Conservation (phyloP, 2,113 vertebrate genomes). For the Numida meleagris region DNA sequence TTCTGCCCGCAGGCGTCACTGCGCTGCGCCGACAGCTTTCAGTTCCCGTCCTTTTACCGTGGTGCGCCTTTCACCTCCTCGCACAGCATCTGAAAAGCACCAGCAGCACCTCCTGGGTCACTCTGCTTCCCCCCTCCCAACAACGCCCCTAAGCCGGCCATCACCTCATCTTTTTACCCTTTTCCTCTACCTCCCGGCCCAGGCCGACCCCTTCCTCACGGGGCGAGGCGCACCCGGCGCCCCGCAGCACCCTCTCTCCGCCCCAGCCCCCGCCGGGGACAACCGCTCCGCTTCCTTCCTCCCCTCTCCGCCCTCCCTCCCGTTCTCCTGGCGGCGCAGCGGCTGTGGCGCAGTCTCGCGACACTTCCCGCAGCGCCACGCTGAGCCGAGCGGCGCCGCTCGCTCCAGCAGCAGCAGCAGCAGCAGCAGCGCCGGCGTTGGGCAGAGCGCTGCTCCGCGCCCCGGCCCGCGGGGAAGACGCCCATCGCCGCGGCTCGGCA, state of each 20-base stretch:
- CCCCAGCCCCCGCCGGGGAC: no score
- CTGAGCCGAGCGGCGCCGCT: neutral
- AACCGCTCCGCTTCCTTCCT: no score
- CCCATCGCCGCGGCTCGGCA: neutral
- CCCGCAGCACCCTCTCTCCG: no score
- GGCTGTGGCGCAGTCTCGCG: conserved; percentile 40
- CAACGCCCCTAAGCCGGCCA: rapidly evolving
- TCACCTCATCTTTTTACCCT: neutral
- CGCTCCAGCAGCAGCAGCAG: neutral
- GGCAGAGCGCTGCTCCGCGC: neutral
- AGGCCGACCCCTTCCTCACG: no score
- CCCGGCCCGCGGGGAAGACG: neutral
- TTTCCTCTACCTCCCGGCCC: neutral
- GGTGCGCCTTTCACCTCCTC: rapidly evolving
- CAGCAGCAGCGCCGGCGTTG: neutral
- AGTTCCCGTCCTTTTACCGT: rapidly evolving
- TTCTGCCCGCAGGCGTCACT: neutral
- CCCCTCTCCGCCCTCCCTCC: neutral
- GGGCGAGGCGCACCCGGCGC: no score
- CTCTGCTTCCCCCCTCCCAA: no score
- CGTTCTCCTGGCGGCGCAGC: neutral
- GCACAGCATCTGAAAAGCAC: neutral
- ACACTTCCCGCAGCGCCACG: conserved; percentile 41
- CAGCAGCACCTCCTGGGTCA: rapidly evolving
- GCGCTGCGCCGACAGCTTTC: rapidly evolving